Evolutionary conservation across 2,113 vertebrate species (phyloP), one percentile per base, ranked within the genome.

Genomic region (Nothocercus nigrocapillus): DNA sequence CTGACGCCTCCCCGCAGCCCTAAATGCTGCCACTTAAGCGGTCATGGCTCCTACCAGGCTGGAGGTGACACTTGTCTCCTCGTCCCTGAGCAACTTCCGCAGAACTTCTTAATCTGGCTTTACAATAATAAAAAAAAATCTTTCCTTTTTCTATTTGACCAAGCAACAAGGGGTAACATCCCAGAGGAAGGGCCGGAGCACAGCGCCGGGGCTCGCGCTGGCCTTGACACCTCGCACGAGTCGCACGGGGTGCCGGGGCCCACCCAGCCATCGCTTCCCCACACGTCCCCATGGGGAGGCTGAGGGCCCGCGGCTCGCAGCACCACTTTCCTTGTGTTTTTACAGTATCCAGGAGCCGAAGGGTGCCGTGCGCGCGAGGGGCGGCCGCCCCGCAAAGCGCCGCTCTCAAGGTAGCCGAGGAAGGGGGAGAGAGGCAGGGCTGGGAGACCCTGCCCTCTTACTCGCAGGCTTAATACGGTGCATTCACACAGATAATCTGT

Each of bases 401-500:
- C 36, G 36, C 91, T 95, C 95, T 92, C 78, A 92, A 97, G 97
- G 93, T 93, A 92, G 90, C 86, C 16, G 62, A 90, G 86, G 90
- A 95, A 88, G 87, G 58, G 89, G 70, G 58, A 49, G 76, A 82
- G 68, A 85, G 68, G 12, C 47, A 74, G 40, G 21, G 63, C 11
- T 27, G 42, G 77, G 70, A 69, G 51, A 68, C 84, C 89, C 96
- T 95, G 93, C 94, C 74, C 7, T 96, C 96, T 95, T 82, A 91
- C 79, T 90, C 96, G 78, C 61, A 1, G 93, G 89, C 54, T 94
- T 97, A 96, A 95, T 90, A 82, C 34, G 13, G 54, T 84, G 87
- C 97, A 95, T 97, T 97, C 97, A 95, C 96, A 96, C 96, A 97
- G 97, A 97, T 97, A 96, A 97, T 97, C 98, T 97, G 97, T 97